Percentiles rank a stretch among this genome's conserved stretches.
Evolutionary conservation across 1,140 invertebrate species (phyloP).

Genomic region (Drosophila bipectinata): DNA sequence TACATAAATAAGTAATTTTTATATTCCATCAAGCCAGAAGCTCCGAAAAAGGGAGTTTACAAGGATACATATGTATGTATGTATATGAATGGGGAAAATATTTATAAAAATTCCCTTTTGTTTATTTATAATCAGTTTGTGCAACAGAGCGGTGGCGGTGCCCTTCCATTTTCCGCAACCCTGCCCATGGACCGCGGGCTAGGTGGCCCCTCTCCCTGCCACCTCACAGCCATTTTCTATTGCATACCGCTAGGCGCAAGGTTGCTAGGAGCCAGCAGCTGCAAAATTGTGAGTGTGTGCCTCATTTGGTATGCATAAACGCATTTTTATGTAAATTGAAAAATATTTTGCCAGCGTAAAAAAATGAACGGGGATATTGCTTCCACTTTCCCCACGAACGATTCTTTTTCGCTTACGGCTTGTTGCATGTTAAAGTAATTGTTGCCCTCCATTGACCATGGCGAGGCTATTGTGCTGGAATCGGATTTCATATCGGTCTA

Average conservation of each 20-base stretch:
- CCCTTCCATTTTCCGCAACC: constrained; percentile 18
- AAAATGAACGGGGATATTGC: constrained; percentile 30
- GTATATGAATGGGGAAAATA: constrained; percentile 50
- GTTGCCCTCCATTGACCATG: constrained; percentile 28
- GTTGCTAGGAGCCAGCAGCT: constrained; percentile 27
- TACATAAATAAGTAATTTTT: constrained; percentile 78
- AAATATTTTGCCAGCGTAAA: constrained; percentile 60
- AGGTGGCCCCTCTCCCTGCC: constrained; percentile 6
- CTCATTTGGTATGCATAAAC: constrained; percentile 78
- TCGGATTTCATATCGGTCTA: neutral
- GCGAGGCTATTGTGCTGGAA: neutral
- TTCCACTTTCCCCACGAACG: constrained; percentile 2
- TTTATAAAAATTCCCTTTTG: constrained; percentile 72
- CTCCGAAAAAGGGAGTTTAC: constrained; percentile 10
- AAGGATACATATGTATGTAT: constrained; percentile 2
- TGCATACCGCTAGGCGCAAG: constrained; percentile 67
- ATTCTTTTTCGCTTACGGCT: constrained; percentile 23
- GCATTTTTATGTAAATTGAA: constrained; percentile 81
- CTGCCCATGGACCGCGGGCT: constrained; percentile 17
- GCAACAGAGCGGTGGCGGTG: constrained; percentile 57
- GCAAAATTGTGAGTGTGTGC: constrained; percentile 19
- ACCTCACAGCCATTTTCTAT: constrained; percentile 21
- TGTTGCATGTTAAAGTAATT: constrained; percentile 40
- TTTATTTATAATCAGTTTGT: constrained; percentile 82
- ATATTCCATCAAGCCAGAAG: constrained; percentile 60